These are phyloP conservation scores for Hydrochoerus hydrochaeris DNA, from an alignment of 2,113 vertebrate genomes.

Conservation along the genomic window DNA sequence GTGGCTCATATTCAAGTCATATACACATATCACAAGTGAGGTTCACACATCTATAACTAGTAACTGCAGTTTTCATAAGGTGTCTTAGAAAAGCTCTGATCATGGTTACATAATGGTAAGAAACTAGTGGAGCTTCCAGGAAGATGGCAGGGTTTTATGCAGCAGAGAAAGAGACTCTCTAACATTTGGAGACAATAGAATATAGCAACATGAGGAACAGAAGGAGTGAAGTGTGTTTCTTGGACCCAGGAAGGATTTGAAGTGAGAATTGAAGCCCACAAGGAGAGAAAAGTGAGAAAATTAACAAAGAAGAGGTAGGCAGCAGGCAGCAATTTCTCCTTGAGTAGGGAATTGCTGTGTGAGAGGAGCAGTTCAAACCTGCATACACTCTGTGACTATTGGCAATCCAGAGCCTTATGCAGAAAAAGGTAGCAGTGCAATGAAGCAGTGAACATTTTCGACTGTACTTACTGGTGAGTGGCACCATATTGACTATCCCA, in stretches of 20 bases:
- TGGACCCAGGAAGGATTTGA: neutral
- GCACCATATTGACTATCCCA: neutral
- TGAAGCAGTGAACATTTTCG: neutral
- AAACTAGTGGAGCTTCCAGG: neutral
- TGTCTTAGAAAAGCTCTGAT: neutral
- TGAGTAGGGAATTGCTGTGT: neutral
- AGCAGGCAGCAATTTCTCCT: neutral
- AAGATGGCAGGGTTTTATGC: neutral
- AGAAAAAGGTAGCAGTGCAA: neutral
- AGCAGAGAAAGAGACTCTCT: neutral
- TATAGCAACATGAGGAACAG: neutral
- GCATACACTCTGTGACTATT: neutral
- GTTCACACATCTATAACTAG: neutral
- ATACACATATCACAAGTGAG: neutral
- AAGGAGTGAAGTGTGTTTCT: neutral
- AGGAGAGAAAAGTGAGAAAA: neutral
- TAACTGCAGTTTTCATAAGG: constrained; percentile 9
- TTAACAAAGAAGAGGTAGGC: neutral
- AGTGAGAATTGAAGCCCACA: neutral
- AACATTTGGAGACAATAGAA: neutral
- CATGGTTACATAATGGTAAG: neutral
- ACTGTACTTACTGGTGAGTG: neutral
- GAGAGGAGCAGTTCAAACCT: neutral
- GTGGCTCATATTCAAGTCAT: neutral
- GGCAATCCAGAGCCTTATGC: neutral